Evolutionary conservation across 1,140 invertebrate species (phyloP).

Genomic region (Drosophila nasuta): DNA sequence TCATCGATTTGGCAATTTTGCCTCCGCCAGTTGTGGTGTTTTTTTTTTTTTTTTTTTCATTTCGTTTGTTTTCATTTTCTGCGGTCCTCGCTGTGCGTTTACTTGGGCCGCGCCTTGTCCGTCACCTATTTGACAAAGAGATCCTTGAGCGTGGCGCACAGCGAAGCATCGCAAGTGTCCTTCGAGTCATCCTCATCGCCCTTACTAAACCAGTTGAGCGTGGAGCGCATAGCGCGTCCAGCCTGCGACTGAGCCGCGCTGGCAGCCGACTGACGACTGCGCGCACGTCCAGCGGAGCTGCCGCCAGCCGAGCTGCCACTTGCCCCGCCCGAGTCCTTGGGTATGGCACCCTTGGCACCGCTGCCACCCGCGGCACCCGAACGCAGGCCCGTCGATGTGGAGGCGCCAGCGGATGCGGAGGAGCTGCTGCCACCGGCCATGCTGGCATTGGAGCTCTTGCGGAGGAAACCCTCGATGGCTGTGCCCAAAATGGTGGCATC

Average conservation of each 20-base stretch:
- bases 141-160: conserved; percentile 93
- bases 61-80: neutral
- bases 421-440: conserved; percentile 81
- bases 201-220: conserved; percentile 80
- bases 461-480: conserved; percentile 92
- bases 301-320: conserved; percentile 21
- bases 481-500: conserved; percentile 91
- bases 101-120: conserved; percentile 62
- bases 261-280: conserved; percentile 55
- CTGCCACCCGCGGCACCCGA: conserved; percentile 53
- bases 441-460: conserved; percentile 85
- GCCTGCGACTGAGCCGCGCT: conserved; percentile 74
- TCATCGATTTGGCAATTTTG: too few relatives aligned
- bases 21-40: too few relatives aligned
- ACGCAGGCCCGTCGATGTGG: conserved; percentile 70
- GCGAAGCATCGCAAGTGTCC: conserved; percentile 90
- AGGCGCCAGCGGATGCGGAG: conserved; percentile 51
- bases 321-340: conserved; percentile 59
- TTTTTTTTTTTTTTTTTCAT: too few relatives aligned
- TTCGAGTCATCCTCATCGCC: conserved; percentile 88
- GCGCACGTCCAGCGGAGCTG: conserved; percentile 32
- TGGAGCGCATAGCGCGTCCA: conserved; percentile 74
- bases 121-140: conserved; percentile 90
- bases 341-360: conserved; percentile 67
- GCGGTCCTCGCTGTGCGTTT: conserved; percentile 3